Evolutionary conservation across 2,113 vertebrate genomes (phyloP), one percentile per base, ranked within the genome.

Genomic region (Brienomyrus brachyistius): DNA sequence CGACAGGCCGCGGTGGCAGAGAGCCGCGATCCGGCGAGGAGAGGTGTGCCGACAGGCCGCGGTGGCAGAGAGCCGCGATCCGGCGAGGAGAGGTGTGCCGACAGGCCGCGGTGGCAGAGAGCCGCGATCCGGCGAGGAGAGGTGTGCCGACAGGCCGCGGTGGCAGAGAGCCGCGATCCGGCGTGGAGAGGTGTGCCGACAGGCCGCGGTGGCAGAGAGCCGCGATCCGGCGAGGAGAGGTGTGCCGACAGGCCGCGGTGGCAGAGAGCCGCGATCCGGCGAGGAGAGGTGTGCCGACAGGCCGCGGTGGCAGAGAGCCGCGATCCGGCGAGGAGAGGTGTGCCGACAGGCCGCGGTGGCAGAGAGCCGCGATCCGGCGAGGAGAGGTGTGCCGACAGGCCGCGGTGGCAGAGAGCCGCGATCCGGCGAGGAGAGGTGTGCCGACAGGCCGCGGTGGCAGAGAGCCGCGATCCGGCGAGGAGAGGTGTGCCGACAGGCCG

Each of bases 1-100:
- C 47, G 6, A 5, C 47, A 48, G 8, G 47, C 47, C 47, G 43
- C 52, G 70, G 23, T 43, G 77, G 31, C 51, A n/a, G 50, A 59
- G 40, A 23, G 31, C 5, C 87, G 62, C 80, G 31, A 89, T 91
- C 83, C 82, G 27, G 66, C 15, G 87, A 87, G 13, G 82, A 88
- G 59, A 56, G 52, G 31, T 1, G 2, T 47, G 45, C 45, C 45
- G 6, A 6, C 45, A 47, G 6, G 45, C 45, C 45, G 27, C 52
- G 83, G 23, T 43, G 54, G 31, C 56, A n/a, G 31, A 31, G 31
- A 31, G 31, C 31, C 1, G 4, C 8, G 31, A 31, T 31, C 31
- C 31, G 31, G 31, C 31, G 1, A 31, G 31, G 31, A 31, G 31
- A 31, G 31, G 1, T 1, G 31, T 31, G 31, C 31, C 1, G 31